These are phyloP conservation scores for Geococcyx californianus DNA, from an alignment of 2,113 vertebrate species.

Conservation along the genomic window DNA sequence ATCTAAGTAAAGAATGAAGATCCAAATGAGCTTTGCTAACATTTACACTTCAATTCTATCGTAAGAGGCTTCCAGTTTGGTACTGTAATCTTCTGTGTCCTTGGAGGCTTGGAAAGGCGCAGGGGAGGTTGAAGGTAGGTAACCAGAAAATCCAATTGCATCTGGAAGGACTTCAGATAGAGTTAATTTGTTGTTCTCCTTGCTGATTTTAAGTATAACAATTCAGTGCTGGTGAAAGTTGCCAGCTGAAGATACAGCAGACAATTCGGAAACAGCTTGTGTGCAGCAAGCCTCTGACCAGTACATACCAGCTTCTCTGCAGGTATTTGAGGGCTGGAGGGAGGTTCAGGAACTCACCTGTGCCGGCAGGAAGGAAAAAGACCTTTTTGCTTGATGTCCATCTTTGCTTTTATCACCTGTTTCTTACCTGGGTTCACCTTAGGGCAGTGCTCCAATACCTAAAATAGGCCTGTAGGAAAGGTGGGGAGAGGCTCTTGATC, in stretches of 20 bases:
- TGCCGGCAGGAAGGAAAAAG: neutral
- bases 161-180: neutral
- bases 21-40: neutral
- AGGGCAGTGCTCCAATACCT: too few relatives aligned
- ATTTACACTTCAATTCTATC: neutral
- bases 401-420: neutral
- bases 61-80: neutral
- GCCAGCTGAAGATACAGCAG: neutral
- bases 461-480: too few relatives aligned
- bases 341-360: neutral
- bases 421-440: neutral
- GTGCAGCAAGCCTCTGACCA: neutral
- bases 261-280: neutral
- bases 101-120: neutral
- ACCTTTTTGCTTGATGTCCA: neutral
- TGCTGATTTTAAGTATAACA: neutral
- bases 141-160: neutral
- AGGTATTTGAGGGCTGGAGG: neutral
- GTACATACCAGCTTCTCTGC: neutral
- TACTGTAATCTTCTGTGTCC: neutral
- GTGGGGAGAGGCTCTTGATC: too few relatives aligned
- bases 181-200: neutral
- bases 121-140: neutral
- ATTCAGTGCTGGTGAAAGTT: neutral
- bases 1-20: neutral